Evolutionary conservation across 1,140 invertebrate species (phyloP).

Genomic region (Bemisia tabaci): DNA sequence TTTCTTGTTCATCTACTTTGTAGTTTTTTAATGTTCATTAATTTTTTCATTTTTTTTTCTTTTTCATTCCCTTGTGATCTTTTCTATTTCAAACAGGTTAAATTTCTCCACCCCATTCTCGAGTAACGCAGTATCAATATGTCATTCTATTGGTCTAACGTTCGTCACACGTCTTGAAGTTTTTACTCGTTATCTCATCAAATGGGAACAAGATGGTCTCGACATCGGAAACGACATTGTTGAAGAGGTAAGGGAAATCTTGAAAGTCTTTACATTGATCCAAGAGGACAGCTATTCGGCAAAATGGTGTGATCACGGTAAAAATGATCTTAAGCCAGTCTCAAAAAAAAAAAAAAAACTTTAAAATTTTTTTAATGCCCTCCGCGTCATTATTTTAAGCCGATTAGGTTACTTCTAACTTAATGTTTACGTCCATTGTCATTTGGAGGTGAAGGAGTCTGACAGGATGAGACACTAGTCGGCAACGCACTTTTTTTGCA

Average conservation of each 20-base stretch:
- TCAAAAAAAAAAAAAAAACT: background rate
- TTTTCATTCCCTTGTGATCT: conserved; percentile 26
- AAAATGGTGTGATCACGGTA: background rate
- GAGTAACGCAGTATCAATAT: conserved; percentile 90
- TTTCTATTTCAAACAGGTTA: conserved; percentile 39
- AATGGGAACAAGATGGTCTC: conserved; percentile 27
- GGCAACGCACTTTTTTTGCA: too few species aligned
- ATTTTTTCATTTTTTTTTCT: conserved; percentile 18
- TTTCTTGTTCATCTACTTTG: conserved; percentile 9
- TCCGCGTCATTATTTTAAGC: too few species aligned
- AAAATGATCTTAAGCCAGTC: background rate
- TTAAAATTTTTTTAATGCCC: background rate
- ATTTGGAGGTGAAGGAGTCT: too few species aligned
- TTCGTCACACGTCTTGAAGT: conserved; percentile 65
- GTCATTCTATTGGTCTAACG: conserved; percentile 59
- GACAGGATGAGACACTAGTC: too few species aligned
- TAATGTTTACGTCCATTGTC: too few species aligned
- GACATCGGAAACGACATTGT: conserved; percentile 3
- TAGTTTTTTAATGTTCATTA: conserved; percentile 7
- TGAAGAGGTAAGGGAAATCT: conserved; percentile 11
- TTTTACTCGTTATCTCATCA: conserved; percentile 62
- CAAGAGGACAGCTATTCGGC: background rate
- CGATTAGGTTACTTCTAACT: too few species aligned
- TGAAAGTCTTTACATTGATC: background rate
- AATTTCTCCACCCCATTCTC: conserved; percentile 91